Conservation (phyloP, 1,140 invertebrate species). For the Gryllus bimaculatus region DNA sequence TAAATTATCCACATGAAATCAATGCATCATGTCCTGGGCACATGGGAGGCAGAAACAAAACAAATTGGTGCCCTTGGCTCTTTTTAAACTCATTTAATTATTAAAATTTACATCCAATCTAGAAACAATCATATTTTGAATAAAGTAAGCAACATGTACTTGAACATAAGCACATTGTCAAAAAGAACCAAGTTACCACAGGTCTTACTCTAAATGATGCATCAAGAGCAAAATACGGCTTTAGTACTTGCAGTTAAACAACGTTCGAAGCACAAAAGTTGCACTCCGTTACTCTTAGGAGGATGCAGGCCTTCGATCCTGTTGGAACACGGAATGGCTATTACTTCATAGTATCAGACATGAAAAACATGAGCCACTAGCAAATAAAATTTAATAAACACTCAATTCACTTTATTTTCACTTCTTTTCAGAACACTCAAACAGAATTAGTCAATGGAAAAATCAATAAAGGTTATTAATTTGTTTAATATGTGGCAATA, state of each 20-base stretch:
- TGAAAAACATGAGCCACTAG: background rate
- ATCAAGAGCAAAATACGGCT: conserved; percentile 21
- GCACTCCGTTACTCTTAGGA: conserved; percentile 21
- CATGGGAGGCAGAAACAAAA: background rate
- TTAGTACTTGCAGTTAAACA: conserved; percentile 23
- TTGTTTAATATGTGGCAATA: no score
- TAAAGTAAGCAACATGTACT: background rate
- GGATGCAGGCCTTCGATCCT: conserved; percentile 19
- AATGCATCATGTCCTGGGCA: background rate
- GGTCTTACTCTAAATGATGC: conserved; percentile 19
- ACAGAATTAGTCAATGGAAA: background rate
- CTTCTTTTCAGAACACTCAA: background rate
- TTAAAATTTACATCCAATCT: no score
- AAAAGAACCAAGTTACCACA: conserved; percentile 10
- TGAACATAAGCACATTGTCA: background rate
- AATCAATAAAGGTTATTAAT: no score
- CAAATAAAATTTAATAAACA: background rate
- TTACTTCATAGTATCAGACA: conserved; percentile 11
- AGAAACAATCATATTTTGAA: background rate
- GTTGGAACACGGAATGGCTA: conserved; percentile 21
- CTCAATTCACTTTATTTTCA: background rate
- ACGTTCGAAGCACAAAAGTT: conserved; percentile 23
- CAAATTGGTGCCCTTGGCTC: background rate
- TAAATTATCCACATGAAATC: no score
- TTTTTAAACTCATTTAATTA: background rate